These are phyloP conservation scores for Epizoanthus illoricatus DNA, from an alignment of 92 coral and sea anemone genomes.

Conservation along the genomic window DNA sequence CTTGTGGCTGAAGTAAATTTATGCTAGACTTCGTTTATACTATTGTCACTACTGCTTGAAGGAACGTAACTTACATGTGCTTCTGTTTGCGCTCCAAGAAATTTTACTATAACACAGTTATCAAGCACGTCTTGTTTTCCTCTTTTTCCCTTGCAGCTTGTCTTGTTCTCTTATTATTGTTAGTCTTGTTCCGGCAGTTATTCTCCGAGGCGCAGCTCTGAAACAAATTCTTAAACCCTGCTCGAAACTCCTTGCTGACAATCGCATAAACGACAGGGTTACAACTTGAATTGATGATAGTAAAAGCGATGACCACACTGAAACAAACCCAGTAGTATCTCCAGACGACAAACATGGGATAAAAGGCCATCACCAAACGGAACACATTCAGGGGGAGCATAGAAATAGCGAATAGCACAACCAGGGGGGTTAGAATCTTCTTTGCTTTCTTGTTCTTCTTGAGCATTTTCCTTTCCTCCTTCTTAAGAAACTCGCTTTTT, in stretches of 20 bases:
- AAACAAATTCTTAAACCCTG: constrained; percentile 9
- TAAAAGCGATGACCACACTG: constrained; percentile 12
- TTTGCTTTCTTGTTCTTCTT: constrained; percentile 43
- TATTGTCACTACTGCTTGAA: too few species aligned
- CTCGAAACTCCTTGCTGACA: constrained; percentile 27
- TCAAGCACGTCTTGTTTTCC: too few species aligned
- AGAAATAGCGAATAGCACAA: constrained; percentile 19
- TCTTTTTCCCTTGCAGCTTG: too few species aligned
- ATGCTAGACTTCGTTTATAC: too few species aligned
- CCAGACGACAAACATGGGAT: constrained; percentile 8
- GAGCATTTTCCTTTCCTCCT: constrained; percentile 27
- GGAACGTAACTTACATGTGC: too few species aligned
- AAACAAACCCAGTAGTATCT: constrained; percentile 30
- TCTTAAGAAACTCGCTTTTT: constrained; percentile 26
- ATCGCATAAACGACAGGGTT: constrained; percentile 31
- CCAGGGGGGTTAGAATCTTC: constrained; percentile 32
- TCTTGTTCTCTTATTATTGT: too few species aligned
- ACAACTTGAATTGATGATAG: constrained; percentile 23
- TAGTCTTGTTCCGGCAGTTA: too few species aligned
- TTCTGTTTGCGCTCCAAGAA: too few species aligned
- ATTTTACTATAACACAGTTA: too few species aligned
- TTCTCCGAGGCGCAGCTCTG: neutral
- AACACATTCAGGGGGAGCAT: constrained; percentile 26
- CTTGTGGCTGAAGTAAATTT: too few species aligned
- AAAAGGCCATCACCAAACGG: constrained; percentile 27